phyloP scores from a whole-genome alignment of 2,113 vertebrate species.

The Campylorhamphus procurvoides region DNA sequence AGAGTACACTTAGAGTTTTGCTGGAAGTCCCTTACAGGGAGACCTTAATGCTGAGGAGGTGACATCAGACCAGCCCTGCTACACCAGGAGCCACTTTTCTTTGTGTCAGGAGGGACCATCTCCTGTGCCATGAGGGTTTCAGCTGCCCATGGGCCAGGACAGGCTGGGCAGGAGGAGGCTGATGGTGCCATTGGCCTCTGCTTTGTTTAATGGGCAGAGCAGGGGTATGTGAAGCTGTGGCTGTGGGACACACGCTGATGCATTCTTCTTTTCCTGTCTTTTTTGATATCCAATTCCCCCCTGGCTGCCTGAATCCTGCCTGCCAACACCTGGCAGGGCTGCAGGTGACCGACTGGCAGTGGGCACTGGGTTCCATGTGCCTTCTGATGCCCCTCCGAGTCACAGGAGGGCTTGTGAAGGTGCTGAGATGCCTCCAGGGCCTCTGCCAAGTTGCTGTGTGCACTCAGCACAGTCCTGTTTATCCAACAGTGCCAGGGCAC shows the following conservation, averaged over 20 bases:
- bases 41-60: not conserved
- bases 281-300: not conserved
- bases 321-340: not conserved
- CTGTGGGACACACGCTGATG: not conserved
- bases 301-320: rapidly evolving
- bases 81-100: not conserved
- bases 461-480: not conserved
- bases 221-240: not conserved
- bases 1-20: not conserved
- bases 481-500: not conserved
- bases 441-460: not conserved
- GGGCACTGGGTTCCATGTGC: rapidly evolving
- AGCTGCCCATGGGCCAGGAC: not conserved
- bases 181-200: not conserved
- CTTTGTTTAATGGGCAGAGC: not conserved
- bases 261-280: not conserved
- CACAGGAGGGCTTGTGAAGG: not conserved
- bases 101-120: not conserved
- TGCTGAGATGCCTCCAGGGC: not conserved
- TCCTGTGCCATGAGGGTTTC: not conserved
- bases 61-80: rapidly evolving
- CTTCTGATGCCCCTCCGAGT: not conserved
- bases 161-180: not conserved
- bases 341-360: not conserved
- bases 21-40: not conserved